Percentiles rank a stretch among this genome's conserved stretches.
These are phyloP conservation scores for Chlorocebus sabaeus DNA, from an alignment of 2,113 vertebrate species.

Conservation along the genomic window DNA sequence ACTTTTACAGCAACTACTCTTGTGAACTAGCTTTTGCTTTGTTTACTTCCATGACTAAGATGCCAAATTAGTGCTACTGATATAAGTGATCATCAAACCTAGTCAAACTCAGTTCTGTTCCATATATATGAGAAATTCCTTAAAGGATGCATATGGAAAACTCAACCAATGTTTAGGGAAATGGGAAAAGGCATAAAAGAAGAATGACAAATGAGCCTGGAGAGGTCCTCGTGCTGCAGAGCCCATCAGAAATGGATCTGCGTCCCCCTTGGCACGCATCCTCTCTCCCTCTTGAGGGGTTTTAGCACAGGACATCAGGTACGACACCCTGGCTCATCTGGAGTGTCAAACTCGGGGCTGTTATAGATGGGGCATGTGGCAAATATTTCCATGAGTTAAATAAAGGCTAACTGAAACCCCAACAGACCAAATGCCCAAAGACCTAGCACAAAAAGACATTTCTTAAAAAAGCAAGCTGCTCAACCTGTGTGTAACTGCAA, in stretches of 20 bases:
- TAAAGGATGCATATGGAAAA: background rate
- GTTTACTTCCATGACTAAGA: background rate
- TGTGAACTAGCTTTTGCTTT: background rate
- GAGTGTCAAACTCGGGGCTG: background rate
- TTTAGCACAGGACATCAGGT: background rate
- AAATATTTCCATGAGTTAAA: background rate
- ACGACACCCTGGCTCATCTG: background rate
- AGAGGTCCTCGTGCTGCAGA: background rate
- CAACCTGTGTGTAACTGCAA: background rate
- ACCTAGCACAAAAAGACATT: background rate
- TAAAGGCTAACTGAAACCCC: background rate
- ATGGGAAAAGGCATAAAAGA: background rate
- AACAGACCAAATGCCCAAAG: background rate
- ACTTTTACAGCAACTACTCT: background rate
- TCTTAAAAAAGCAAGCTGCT: background rate
- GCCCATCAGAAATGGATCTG: accelerated
- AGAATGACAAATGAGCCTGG: background rate
- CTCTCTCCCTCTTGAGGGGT: background rate
- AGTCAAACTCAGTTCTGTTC: background rate
- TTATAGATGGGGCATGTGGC: accelerated
- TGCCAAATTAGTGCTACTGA: background rate
- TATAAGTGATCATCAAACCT: background rate
- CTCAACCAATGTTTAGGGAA: background rate
- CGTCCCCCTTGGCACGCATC: no score
- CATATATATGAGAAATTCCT: background rate